These are phyloP conservation scores for Bos taurus DNA, from an alignment of 2,113 vertebrate genomes.

Conservation along the genomic window ARS-UCD2.0 NC_037356.1:2906501-2907000, in stretches of 20 bases:
- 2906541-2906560: not conserved
- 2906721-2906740: not conserved
- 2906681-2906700: not conserved
- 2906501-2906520: not conserved
- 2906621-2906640: not conserved
- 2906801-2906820: not conserved
- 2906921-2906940: not conserved
- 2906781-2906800: not conserved
- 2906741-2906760: not conserved
- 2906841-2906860: not conserved
- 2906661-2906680: not conserved
- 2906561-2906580: not conserved
- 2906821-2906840: not conserved
- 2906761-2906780: not conserved
- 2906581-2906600: not conserved
- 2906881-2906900: not conserved
- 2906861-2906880: not conserved
- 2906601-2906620: not conserved
- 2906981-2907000: not conserved
- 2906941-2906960: not conserved
- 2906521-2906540: not conserved
- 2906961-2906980: not conserved
- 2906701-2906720: not conserved
- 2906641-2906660: not conserved
- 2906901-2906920: not conserved